Conservation (phyloP, 2,797 vertebrate genomes). For the Mus spretus region DNA sequence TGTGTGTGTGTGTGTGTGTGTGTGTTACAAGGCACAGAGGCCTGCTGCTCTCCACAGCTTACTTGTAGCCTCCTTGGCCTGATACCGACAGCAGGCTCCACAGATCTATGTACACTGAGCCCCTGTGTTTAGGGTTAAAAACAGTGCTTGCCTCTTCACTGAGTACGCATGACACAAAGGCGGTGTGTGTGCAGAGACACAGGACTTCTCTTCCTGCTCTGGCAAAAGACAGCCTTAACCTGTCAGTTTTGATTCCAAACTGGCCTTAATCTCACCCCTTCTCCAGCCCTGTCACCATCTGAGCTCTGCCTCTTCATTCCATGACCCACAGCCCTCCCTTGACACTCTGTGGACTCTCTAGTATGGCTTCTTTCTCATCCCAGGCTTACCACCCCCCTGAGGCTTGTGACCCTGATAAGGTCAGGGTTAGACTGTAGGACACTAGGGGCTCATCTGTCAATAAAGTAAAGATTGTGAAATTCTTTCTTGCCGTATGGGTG, state of each 20-base stretch:
- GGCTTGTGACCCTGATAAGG: too few relatives aligned
- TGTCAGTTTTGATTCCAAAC: background rate
- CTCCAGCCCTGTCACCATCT: background rate
- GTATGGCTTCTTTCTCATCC: background rate
- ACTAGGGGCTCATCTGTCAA: background rate
- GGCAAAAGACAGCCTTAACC: too few relatives aligned
- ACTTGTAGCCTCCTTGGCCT: background rate
- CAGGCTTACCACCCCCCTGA: background rate
- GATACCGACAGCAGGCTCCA: background rate
- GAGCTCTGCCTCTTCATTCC: rapidly evolving
- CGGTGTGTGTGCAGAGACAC: background rate
- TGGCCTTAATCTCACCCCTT: background rate
- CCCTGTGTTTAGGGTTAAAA: slow-evolving; percentile 66
- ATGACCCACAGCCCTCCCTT: background rate
- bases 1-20: background rate
- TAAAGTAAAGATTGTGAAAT: background rate
- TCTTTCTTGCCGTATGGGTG: background rate
- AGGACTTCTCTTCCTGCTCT: background rate
- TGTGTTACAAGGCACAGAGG: background rate
- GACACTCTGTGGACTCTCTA: background rate
- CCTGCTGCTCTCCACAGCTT: background rate
- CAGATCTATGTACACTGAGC: background rate
- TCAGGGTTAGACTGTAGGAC: background rate
- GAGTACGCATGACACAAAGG: background rate
- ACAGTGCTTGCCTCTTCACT: slow-evolving; percentile 17